Evolutionary conservation across 2,113 vertebrate species (phyloP).

Genomic region (Pongo abelii): DNA sequence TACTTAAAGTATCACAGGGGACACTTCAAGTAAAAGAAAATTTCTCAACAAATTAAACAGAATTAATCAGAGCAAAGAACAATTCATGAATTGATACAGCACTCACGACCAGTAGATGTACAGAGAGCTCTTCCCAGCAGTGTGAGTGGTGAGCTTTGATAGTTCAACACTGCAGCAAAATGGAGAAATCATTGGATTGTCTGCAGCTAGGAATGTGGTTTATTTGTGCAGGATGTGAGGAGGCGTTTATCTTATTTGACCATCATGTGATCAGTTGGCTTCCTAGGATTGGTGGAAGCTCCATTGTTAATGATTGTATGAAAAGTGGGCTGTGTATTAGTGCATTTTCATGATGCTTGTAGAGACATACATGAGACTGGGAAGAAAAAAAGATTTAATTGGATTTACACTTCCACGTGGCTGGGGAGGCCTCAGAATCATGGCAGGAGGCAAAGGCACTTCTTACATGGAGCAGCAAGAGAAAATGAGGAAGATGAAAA

Average conservation of each 20-base stretch:
- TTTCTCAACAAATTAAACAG: neutral
- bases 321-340: neutral
- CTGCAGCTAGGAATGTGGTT: neutral
- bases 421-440: no score
- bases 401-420: no score
- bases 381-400: no score
- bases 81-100: neutral
- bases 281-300: neutral
- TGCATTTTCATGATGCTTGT: no score
- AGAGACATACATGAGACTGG: no score
- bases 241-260: neutral
- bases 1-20: no score
- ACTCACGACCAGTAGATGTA: neutral
- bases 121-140: neutral
- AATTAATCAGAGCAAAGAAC: neutral
- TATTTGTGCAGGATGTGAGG: no score
- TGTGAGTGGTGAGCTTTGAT: no score
- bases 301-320: neutral
- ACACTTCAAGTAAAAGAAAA: neutral
- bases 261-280: neutral
- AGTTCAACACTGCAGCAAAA: neutral
- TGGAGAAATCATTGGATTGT: neutral
- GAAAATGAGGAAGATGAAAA: no score
- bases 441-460: no score
- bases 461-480: no score